These are phyloP conservation scores for Zaprionus kolodkinae DNA, from an alignment of 1,140 invertebrate species.

Conservation along the genomic window DNA sequence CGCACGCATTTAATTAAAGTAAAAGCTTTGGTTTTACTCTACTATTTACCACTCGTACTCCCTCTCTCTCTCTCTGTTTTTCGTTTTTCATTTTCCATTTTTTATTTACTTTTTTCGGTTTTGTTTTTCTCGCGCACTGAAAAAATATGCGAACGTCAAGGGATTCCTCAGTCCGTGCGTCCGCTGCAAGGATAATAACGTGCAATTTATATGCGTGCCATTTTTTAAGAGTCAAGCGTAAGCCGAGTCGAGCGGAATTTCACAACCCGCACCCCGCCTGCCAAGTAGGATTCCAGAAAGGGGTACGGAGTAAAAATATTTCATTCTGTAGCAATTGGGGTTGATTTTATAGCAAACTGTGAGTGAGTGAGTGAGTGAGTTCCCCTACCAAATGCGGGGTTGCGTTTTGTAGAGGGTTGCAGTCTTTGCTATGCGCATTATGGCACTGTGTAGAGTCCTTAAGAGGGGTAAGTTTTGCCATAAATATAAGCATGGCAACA, in stretches of 20 bases:
- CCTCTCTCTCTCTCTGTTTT: constrained; percentile 17
- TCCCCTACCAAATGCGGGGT: not conserved
- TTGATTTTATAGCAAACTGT: not conserved
- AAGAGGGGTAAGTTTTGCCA: not conserved
- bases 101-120: constrained; percentile 11
- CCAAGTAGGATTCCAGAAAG: not conserved
- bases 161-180: constrained; percentile 47
- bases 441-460: not conserved
- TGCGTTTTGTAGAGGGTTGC: not conserved
- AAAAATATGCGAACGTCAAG: constrained; percentile 65
- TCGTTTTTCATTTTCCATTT: constrained; percentile 16
- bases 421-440: not conserved
- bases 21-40: constrained; percentile 71
- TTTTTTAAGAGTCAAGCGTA: constrained; percentile 35
- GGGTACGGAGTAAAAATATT: not conserved
- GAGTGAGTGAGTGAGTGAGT: constrained; percentile 18
- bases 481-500: not conserved
- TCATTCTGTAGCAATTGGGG: constrained; percentile 15
- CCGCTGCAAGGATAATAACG: constrained; percentile 60
- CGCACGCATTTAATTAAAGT: constrained; percentile 82
- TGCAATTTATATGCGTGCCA: constrained; percentile 73
- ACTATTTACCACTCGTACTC: too few relatives aligned
- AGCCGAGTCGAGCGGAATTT: not conserved
- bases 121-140: constrained; percentile 31
- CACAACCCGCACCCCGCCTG: not conserved